Conservation (phyloP, 2,113 vertebrate genomes). For the Aegithalos caudatus region DNA sequence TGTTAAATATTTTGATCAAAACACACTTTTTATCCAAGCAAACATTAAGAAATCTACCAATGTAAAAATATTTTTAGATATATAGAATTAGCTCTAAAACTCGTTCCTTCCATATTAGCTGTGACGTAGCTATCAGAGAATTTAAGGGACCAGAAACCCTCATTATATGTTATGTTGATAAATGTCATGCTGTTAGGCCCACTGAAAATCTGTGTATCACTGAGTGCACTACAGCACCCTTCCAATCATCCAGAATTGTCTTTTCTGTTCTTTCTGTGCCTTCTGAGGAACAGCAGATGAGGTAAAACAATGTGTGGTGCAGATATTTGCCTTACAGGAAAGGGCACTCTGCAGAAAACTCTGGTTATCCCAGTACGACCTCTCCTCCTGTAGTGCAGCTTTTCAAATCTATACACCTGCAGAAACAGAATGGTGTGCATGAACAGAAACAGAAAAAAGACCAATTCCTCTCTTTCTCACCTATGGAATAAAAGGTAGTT, state of each 20-base stretch:
- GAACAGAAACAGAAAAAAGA: neutral
- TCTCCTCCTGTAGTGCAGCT: neutral
- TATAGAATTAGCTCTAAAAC: neutral
- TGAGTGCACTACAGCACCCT: neutral
- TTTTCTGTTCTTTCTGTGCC: neutral
- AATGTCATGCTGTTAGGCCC: neutral
- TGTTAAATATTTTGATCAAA: neutral
- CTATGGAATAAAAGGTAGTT: neutral
- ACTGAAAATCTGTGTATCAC: neutral
- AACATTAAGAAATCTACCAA: neutral
- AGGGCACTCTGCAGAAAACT: neutral
- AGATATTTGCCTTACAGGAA: neutral
- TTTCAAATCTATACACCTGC: neutral
- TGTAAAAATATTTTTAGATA: neutral
- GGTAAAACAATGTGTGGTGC: neutral
- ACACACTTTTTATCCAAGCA: neutral
- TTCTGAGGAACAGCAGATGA: neutral
- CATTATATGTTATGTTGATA: neutral
- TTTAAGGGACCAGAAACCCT: neutral
- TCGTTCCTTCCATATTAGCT: neutral
- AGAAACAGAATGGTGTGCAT: neutral
- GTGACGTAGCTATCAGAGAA: neutral
- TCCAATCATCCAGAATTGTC: neutral
- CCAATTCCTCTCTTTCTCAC: neutral
- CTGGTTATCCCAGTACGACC: neutral